A percentile compares a stretch with the other conserved stretches of the same genome.
Conservation (phyloP, 2,113 vertebrate genomes). For the Meleagris gallopavo region DNA sequence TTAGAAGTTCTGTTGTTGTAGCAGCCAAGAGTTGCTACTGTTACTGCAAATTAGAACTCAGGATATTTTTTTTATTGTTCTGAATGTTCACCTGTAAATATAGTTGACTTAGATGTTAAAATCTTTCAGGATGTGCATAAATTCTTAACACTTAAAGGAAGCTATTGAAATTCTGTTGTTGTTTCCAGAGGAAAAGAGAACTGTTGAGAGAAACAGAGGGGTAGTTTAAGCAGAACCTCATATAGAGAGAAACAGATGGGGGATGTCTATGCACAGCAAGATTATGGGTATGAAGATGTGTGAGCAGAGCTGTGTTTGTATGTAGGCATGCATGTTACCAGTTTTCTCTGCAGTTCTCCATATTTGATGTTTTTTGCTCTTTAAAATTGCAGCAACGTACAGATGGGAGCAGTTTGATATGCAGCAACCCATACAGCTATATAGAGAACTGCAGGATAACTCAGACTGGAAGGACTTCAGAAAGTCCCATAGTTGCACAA, state of each 20-base stretch:
- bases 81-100: not conserved
- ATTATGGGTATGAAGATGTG: not conserved
- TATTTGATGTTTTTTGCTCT: not conserved
- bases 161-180: not conserved
- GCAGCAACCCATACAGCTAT: not conserved
- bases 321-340: not conserved
- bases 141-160: not conserved
- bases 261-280: not conserved
- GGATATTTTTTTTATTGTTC: not conserved
- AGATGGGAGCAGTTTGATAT: not conserved
- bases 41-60: not conserved
- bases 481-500: not conserved
- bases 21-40: not conserved
- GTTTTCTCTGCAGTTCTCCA: not conserved
- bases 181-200: not conserved
- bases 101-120: not conserved
- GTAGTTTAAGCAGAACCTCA: not conserved
- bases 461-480: not conserved
- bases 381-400: not conserved
- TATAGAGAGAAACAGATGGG: not conserved
- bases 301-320: not conserved
- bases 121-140: not conserved
- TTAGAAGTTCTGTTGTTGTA: constrained; percentile 1
- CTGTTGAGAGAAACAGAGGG: not conserved
- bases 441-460: not conserved